These are phyloP conservation scores for Penaeus vannamei DNA, from an alignment of 1,140 invertebrate genomes.

Conservation along the genomic window DNA sequence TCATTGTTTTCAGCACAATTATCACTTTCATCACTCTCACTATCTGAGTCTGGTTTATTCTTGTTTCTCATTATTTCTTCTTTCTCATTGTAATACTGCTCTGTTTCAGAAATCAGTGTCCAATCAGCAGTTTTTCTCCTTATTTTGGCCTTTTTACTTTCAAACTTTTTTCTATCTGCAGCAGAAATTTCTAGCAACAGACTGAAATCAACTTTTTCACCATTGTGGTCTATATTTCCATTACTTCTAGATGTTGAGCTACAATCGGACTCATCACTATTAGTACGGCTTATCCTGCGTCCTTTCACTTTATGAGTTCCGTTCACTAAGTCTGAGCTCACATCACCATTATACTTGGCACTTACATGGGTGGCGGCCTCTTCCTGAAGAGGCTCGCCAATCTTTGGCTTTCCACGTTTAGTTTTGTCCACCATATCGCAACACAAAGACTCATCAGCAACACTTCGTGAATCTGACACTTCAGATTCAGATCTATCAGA, in stretches of 20 bases:
- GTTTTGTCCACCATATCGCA: conserved; percentile 66
- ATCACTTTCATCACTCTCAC: conserved; percentile 64
- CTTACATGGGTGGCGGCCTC: conserved; percentile 53
- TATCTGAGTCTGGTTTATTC: conserved; percentile 63
- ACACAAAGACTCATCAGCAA: conserved; percentile 51
- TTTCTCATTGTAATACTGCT: conserved; percentile 68
- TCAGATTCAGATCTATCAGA: conserved; percentile 65
- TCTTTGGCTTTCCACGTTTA: conserved; percentile 64
- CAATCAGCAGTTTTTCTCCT: conserved; percentile 66
- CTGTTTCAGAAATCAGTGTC: conserved; percentile 66
- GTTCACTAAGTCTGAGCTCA: conserved; percentile 56
- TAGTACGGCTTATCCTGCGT: conserved; percentile 58
- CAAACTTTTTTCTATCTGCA: conserved; percentile 66
- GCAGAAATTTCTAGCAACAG: conserved; percentile 66
- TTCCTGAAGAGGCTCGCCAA: conserved; percentile 58
- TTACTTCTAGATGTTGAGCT: conserved; percentile 61
- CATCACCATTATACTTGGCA: conserved; percentile 63
- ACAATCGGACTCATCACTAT: conserved; percentile 66
- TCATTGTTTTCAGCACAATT: conserved; percentile 54
- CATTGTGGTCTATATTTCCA: conserved; percentile 63
- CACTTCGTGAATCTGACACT: conserved; percentile 57
- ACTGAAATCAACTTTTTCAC: conserved; percentile 67
- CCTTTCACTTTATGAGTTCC: conserved; percentile 63
- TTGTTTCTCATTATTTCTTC: conserved; percentile 68
- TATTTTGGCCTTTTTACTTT: conserved; percentile 66